Conservation (phyloP, 64 coral and sea anemone genomes). For the Montipora efflorescens region DNA sequence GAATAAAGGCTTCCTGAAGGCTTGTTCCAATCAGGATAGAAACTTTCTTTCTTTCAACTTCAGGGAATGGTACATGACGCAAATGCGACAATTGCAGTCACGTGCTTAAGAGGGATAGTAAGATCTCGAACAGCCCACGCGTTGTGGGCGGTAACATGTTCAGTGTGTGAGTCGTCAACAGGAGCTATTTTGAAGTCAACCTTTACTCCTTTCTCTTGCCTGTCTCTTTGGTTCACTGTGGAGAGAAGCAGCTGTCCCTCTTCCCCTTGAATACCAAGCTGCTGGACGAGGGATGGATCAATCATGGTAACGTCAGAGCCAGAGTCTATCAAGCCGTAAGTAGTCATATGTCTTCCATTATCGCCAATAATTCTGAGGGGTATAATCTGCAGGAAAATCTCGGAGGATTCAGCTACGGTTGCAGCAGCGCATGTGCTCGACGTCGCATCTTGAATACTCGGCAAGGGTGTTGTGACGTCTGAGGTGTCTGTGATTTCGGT, state of each 20-base stretch:
- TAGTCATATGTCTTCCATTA: neutral
- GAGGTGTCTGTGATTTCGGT: neutral
- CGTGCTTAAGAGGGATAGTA: constrained; percentile 34
- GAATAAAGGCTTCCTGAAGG: constrained; percentile 34
- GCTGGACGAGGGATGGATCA: constrained; percentile 32
- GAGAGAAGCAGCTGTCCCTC: constrained; percentile 15
- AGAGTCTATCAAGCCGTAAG: constrained; percentile 49
- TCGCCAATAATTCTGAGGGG: constrained; percentile 9
- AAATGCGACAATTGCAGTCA: constrained; percentile 30
- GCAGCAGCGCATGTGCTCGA: neutral
- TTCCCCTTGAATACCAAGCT: constrained; percentile 11
- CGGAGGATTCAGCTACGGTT: constrained; percentile 10
- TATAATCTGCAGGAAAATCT: constrained; percentile 31
- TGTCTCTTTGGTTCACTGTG: constrained; percentile 32
- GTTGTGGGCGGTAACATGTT: neutral
- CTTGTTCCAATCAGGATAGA: constrained; percentile 52
- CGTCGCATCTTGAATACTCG: neutral
- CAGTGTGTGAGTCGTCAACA: neutral
- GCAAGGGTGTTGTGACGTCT: no score
- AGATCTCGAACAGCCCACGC: constrained; percentile 26
- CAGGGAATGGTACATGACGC: constrained; percentile 24
- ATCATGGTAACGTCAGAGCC: constrained; percentile 36
- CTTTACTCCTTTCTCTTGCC: neutral
- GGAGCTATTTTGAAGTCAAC: neutral
- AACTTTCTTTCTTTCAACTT: constrained; percentile 39